These are phyloP conservation scores for Bombus pascuorum DNA, from an alignment of 1,140 invertebrate genomes.

Conservation along the genomic window DNA sequence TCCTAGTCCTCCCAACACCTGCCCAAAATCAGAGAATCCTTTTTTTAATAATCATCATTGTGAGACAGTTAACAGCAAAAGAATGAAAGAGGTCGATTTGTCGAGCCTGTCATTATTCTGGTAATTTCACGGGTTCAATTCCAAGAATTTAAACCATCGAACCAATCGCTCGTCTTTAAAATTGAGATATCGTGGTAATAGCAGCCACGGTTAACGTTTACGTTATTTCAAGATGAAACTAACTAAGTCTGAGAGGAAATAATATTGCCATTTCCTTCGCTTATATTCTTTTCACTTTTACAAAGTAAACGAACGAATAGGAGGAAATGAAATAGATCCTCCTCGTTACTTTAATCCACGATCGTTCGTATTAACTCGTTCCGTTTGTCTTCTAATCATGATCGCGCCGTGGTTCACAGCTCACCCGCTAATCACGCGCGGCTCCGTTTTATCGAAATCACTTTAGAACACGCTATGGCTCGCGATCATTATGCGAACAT, in stretches of 20 bases:
- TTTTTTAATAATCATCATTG: background rate
- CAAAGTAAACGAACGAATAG: too few relatives aligned
- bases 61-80: too few relatives aligned
- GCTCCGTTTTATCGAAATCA: slow-evolving; percentile 1
- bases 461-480: background rate
- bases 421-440: background rate
- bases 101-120: background rate
- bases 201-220: background rate
- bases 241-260: too few relatives aligned
- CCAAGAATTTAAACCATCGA: background rate
- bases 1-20: slow-evolving; percentile 75
- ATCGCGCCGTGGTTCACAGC: background rate
- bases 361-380: background rate
- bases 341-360: background rate
- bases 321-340: background rate
- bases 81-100: background rate
- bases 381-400: slow-evolving; percentile 7
- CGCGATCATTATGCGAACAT: background rate
- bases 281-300: background rate
- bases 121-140: background rate
- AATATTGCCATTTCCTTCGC: background rate
- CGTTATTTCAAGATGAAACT: background rate
- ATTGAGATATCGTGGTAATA: background rate
- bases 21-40: background rate
- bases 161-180: background rate